Conservation (phyloP, 2,888 invertebrate genomes). For the Cantharis lateralis region DNA sequence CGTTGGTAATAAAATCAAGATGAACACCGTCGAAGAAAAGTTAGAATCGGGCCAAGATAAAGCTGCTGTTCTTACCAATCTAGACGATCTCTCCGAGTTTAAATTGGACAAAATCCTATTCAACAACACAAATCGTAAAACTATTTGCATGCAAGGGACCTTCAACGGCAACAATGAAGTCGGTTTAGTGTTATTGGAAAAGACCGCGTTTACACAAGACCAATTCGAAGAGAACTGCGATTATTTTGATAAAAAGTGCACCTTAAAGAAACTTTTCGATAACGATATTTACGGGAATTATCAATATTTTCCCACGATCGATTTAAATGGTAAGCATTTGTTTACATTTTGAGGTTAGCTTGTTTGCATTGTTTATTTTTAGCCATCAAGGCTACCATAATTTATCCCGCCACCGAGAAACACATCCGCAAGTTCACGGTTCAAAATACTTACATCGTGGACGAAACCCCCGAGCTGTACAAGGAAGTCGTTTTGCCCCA, state of each 20-base stretch:
- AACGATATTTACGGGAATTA: constrained; percentile 89
- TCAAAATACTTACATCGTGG: constrained; percentile 74
- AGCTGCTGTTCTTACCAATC: constrained; percentile 43
- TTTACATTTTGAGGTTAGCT: constrained; percentile 9
- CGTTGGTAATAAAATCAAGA: not conserved
- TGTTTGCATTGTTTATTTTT: constrained; percentile 43
- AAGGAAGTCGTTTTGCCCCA: constrained; percentile 76
- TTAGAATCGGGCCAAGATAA: constrained; percentile 31
- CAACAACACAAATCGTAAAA: constrained; percentile 75
- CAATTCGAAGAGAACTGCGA: constrained; percentile 58
- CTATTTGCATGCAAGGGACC: constrained; percentile 70
- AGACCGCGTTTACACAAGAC: constrained; percentile 76
- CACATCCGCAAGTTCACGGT: constrained; percentile 86
- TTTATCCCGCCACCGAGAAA: constrained; percentile 92
- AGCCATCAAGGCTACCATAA: constrained; percentile 87
- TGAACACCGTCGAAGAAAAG: constrained; percentile 29
- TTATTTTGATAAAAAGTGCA: constrained; percentile 66
- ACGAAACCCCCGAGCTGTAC: constrained; percentile 86
- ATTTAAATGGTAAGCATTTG: constrained; percentile 62
- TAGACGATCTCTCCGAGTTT: constrained; percentile 67
- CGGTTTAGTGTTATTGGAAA: constrained; percentile 80
- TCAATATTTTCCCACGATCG: constrained; percentile 61
- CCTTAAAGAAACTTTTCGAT: constrained; percentile 67
- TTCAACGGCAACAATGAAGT: constrained; percentile 66
- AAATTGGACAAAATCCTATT: constrained; percentile 68